Percentiles rank a stretch among this genome's conserved stretches.
Evolutionary conservation across 2,113 vertebrate genomes (phyloP).

Genomic region (Thamnophis sirtalis): DNA sequence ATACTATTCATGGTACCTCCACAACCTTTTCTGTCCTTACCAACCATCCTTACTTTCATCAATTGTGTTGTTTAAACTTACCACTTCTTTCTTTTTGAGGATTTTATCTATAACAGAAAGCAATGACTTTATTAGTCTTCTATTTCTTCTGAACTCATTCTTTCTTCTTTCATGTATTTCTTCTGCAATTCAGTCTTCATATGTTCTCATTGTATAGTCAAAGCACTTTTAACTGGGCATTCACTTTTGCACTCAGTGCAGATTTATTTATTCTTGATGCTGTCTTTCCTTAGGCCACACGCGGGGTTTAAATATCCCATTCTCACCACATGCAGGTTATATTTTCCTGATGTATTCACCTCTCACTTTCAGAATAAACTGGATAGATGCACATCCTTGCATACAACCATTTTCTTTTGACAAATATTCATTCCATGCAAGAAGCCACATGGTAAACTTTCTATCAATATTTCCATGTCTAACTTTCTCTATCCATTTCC

Average conservation of each 20-base stretch:
- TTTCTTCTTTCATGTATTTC: neutral
- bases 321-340: neutral
- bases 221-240: neutral
- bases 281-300: neutral
- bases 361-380: neutral
- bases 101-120: neutral
- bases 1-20: neutral
- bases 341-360: neutral
- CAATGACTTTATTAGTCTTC: neutral
- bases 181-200: neutral
- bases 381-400: neutral
- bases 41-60: neutral
- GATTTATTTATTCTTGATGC: neutral
- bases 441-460: neutral
- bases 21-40: neutral
- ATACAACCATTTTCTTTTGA: neutral
- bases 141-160: neutral
- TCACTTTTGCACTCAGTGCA: neutral
- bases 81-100: neutral
- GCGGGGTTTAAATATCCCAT: neutral
- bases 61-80: neutral
- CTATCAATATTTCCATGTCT: neutral
- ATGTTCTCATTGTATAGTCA: neutral
- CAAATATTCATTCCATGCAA: neutral
- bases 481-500: neutral